A percentile compares a stretch with the other conserved stretches of the same genome.
Conservation (phyloP, 2,113 vertebrate species). For the Cnemophilus loriae region DNA sequence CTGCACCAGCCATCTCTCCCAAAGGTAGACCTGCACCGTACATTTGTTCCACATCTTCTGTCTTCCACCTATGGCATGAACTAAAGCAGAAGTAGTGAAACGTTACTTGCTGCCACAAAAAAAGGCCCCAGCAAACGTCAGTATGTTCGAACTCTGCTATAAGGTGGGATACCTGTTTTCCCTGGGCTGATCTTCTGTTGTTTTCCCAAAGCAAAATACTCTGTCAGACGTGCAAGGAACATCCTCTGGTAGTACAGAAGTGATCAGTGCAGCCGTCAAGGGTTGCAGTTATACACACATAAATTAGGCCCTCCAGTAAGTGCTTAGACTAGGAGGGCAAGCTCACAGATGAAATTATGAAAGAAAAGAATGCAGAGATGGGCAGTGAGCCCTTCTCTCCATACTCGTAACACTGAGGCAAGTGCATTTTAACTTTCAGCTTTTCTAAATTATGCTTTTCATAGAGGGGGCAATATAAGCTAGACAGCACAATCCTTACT, state of each 20-base stretch:
- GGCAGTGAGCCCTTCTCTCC: neutral
- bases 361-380: neutral
- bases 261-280: neutral
- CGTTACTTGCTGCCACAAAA: neutral
- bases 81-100: neutral
- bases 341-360: neutral
- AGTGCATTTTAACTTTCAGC: neutral
- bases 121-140: neutral
- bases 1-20: neutral
- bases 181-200: neutral
- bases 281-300: neutral
- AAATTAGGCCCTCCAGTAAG: neutral
- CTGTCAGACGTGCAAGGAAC: neutral
- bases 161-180: neutral
- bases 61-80: neutral
- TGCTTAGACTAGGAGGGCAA: neutral
- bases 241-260: neutral
- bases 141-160: neutral
- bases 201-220: neutral
- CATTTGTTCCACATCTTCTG: neutral
- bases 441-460: neutral
- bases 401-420: neutral
- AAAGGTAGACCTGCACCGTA: accelerated
- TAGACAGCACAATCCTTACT: neutral
- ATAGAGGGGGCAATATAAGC: neutral